Conservation (phyloP, 2,888 invertebrate species). For the Anorthoa munda region DNA sequence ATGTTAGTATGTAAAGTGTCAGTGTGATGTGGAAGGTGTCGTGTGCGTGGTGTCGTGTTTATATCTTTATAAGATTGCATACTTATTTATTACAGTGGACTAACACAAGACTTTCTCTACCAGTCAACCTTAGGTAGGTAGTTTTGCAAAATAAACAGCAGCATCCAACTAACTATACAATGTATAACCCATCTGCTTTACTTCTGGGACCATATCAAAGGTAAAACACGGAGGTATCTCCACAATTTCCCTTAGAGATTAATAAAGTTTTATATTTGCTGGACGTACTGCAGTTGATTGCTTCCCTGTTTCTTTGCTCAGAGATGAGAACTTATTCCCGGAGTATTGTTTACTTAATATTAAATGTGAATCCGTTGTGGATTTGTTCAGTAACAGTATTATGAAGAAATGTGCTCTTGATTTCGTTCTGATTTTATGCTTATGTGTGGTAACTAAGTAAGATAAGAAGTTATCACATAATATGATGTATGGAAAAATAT, state of each 20-base stretch:
- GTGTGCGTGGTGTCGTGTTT: too few species aligned
- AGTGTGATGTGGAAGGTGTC: too few species aligned
- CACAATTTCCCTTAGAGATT: conserved; percentile 58
- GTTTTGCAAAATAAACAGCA: too few species aligned
- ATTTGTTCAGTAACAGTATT: conserved; percentile 13
- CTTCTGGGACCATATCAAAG: conserved; percentile 26
- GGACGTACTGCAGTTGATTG: conserved; percentile 60
- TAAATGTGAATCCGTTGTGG: conserved; percentile 37
- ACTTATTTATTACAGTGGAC: too few species aligned
- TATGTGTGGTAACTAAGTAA: neutral
- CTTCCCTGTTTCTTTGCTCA: conserved; percentile 55
- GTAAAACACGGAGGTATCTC: conserved; percentile 27
- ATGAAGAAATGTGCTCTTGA: conserved; percentile 9
- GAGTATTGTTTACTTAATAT: conserved; percentile 61
- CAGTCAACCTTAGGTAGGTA: too few species aligned
- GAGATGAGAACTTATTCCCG: conserved; percentile 57
- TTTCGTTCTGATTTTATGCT: neutral
- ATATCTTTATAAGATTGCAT: too few species aligned
- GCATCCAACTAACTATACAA: neutral
- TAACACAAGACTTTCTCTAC: too few species aligned
- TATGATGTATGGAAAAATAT: too few species aligned
- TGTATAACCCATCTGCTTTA: neutral
- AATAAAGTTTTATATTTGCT: conserved; percentile 65
- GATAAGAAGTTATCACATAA: neutral
- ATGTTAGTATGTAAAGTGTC: too few species aligned